phyloP scores from a whole-genome alignment of 2,797 vertebrate species.

The Pristis pectinata region DNA sequence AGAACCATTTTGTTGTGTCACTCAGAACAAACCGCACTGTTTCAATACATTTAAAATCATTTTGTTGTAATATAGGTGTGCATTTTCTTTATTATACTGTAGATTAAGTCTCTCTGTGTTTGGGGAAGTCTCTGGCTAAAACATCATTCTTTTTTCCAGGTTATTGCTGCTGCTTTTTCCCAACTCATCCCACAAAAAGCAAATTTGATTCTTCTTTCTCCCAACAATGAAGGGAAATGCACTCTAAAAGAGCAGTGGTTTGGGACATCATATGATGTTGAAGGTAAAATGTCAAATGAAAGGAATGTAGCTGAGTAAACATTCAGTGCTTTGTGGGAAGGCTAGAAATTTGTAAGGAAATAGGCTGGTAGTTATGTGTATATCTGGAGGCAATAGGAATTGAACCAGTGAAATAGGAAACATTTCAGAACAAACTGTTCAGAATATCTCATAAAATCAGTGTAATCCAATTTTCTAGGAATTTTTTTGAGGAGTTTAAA shows the following conservation, averaged over 20 bases:
- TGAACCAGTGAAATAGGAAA: neutral
- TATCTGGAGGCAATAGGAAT: neutral
- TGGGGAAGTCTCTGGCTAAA: constrained; percentile 39
- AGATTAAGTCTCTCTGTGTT: constrained; percentile 35
- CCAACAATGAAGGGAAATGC: constrained; percentile 80
- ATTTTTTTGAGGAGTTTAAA: too few species aligned
- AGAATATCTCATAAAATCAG: too few species aligned
- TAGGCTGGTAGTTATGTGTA: neutral
- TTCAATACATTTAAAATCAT: neutral
- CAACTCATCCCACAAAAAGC: constrained; percentile 72
- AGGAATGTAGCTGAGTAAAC: neutral
- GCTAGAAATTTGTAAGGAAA: neutral
- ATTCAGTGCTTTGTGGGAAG: neutral
- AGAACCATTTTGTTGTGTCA: neutral
- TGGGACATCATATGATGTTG: constrained; percentile 75
- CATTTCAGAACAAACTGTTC: neutral
- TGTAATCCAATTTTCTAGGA: too few species aligned
- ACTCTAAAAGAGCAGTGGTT: constrained; percentile 81
- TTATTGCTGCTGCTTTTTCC: constrained; percentile 71
- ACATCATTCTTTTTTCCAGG: constrained; percentile 54
- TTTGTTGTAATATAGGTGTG: neutral
- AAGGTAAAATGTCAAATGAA: constrained; percentile 60
- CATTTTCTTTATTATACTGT: neutral
- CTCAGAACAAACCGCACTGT: neutral
- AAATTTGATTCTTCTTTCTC: constrained; percentile 82